phyloP scores from a whole-genome alignment of 2,797 vertebrate genomes.

The Lepus townsendii region DNA sequence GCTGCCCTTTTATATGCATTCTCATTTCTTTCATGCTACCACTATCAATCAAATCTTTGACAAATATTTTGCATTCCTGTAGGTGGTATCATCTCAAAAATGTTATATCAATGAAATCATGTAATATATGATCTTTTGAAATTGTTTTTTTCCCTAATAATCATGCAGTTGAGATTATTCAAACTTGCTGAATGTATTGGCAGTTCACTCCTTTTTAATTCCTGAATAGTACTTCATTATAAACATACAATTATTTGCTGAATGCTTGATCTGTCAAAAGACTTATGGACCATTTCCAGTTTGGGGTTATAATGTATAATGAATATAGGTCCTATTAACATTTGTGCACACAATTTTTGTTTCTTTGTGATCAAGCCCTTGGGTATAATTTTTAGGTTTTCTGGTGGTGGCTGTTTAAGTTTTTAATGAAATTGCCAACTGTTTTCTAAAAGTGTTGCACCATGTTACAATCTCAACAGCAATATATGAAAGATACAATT shows the following conservation, averaged over 20 bases:
- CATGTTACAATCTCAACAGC: too few species aligned
- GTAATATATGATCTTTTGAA: not conserved
- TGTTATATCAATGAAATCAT: not conserved
- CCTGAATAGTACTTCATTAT: not conserved
- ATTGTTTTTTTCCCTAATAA: not conserved
- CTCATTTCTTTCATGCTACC: rapidly evolving
- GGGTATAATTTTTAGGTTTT: not conserved
- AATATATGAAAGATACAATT: not conserved
- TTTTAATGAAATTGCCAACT: not conserved
- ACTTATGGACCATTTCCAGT: not conserved
- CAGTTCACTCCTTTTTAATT: not conserved
- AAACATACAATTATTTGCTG: not conserved
- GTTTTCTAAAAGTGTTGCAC: not conserved
- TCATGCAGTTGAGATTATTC: not conserved
- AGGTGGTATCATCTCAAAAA: not conserved
- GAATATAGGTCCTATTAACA: not conserved
- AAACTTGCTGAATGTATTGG: not conserved
- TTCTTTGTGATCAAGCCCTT: not conserved
- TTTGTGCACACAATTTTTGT: not conserved
- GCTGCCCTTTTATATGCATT: not conserved
- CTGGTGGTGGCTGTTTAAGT: not conserved
- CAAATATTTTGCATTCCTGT: not conserved
- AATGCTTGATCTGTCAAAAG: not conserved
- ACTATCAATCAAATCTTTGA: not conserved
- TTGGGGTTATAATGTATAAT: not conserved